Conservation (phyloP, 2,797 vertebrate genomes). For the Cottoperca gobio region DNA sequence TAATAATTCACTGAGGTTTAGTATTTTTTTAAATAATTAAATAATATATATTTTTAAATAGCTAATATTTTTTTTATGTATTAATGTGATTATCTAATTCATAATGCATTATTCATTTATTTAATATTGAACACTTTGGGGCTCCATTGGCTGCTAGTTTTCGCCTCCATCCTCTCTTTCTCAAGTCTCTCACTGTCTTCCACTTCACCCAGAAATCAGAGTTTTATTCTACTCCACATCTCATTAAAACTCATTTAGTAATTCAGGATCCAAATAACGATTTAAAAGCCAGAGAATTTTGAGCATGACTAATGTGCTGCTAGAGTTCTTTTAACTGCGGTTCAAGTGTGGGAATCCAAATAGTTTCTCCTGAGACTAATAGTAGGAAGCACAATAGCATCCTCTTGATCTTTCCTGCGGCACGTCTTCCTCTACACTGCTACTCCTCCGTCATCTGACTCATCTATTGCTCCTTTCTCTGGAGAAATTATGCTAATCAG, state of each 20-base stretch:
- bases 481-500: constrained; percentile 69
- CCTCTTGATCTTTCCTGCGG: constrained; percentile 52
- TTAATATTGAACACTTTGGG: background rate
- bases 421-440: constrained; percentile 45
- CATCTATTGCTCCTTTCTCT: constrained; percentile 59
- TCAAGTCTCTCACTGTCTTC: background rate
- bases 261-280: constrained; percentile 36
- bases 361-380: constrained; percentile 50
- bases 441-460: constrained; percentile 61
- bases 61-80: background rate
- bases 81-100: background rate
- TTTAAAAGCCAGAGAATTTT: constrained; percentile 41
- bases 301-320: constrained; percentile 32
- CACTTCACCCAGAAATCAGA: constrained; percentile 15
- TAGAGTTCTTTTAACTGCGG: constrained; percentile 49
- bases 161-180: background rate
- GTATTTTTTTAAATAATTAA: background rate
- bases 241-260: constrained; percentile 32
- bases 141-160: background rate
- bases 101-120: background rate
- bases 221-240: constrained; percentile 11
- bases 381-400: constrained; percentile 43
- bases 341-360: constrained; percentile 70
- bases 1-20: background rate
- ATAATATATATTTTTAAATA: background rate